A percentile compares a stretch with the other conserved stretches of the same genome.
phyloP scores from a whole-genome alignment of 2,113 vertebrate genomes.

The Heterochromis multidens region DNA sequence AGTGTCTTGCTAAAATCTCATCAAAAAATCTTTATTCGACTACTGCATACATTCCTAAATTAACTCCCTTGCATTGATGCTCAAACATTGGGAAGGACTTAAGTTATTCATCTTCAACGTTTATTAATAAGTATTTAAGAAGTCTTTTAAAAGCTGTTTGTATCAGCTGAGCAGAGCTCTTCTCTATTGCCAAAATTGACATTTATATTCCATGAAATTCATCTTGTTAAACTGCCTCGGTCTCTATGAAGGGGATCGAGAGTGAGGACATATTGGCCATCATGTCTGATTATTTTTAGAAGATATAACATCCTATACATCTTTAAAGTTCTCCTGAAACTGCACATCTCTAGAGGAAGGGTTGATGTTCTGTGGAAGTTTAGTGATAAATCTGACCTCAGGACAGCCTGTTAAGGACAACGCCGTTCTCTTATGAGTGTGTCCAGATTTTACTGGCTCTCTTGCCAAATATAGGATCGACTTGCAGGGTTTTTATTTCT shows the following conservation, averaged over 20 bases:
- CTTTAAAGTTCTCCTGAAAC: slow-evolving; percentile 11
- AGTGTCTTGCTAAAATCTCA: slow-evolving; percentile 72
- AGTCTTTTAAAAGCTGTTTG: background rate
- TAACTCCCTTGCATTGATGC: slow-evolving; percentile 9
- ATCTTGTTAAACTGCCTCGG: slow-evolving; percentile 28
- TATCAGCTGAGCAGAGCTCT: slow-evolving; percentile 17
- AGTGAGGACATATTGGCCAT: background rate
- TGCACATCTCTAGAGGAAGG: slow-evolving; percentile 4
- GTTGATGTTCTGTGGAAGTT: slow-evolving; percentile 21
- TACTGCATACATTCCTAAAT: slow-evolving; percentile 29
- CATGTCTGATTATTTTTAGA: slow-evolving; percentile 17
- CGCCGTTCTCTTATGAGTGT: background rate
- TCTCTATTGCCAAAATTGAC: slow-evolving; percentile 42
- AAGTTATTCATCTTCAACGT: too few species aligned
- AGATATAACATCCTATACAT: background rate
- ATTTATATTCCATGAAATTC: background rate
- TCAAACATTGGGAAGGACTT: background rate
- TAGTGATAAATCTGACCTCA: slow-evolving; percentile 58
- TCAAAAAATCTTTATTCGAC: slow-evolving; percentile 18
- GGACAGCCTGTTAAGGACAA: slow-evolving; percentile 38
- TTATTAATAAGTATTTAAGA: background rate
- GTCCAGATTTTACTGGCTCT: slow-evolving; percentile 50
- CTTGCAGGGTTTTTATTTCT: slow-evolving; percentile 47
- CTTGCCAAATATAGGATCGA: slow-evolving; percentile 49
- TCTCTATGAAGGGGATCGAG: background rate